Evolutionary conservation across 2,113 vertebrate genomes (phyloP).

Genomic region (Petrocephalus zakoni): DNA sequence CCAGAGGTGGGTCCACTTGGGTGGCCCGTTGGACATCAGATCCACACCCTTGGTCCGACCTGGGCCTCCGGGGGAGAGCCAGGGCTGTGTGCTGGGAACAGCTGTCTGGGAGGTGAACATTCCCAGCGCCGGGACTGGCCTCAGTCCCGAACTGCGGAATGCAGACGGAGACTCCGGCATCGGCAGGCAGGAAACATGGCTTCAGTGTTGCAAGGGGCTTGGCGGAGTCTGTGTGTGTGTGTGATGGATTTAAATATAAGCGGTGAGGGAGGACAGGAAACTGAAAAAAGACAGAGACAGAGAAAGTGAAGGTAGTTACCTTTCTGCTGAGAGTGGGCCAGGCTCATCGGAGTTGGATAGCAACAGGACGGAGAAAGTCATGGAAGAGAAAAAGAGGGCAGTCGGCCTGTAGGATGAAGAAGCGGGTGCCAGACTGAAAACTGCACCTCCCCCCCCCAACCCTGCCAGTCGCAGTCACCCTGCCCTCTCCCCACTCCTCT

Average conservation of each 20-base stretch:
- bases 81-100: slow-evolving; percentile 12
- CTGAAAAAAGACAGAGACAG: not conserved
- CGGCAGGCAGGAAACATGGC: not conserved
- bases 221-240: not conserved
- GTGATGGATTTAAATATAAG: slow-evolving; percentile 2
- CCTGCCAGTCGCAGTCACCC: not conserved
- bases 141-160: slow-evolving; percentile 36
- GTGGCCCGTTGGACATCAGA: not conserved
- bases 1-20: not conserved
- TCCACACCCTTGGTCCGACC: not conserved
- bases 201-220: not conserved
- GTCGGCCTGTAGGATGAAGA: slow-evolving; percentile 23
- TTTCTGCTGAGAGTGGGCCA: slow-evolving; percentile 12
- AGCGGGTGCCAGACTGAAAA: slow-evolving; percentile 39
- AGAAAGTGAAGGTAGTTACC: not conserved
- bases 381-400: slow-evolving; percentile 37
- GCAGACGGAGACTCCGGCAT: slow-evolving; percentile 15
- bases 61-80: not conserved
- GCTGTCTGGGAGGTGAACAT: slow-evolving; percentile 35
- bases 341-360: slow-evolving; percentile 12
- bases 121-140: slow-evolving; percentile 30
- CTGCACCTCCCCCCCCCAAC: slow-evolving; percentile 17
- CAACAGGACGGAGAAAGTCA: slow-evolving; percentile 3
- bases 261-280: not conserved
- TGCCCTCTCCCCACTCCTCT: slow-evolving; percentile 29